Conservation (phyloP, 2,797 vertebrate species). For the Sylvilagus floridanus region DNA sequence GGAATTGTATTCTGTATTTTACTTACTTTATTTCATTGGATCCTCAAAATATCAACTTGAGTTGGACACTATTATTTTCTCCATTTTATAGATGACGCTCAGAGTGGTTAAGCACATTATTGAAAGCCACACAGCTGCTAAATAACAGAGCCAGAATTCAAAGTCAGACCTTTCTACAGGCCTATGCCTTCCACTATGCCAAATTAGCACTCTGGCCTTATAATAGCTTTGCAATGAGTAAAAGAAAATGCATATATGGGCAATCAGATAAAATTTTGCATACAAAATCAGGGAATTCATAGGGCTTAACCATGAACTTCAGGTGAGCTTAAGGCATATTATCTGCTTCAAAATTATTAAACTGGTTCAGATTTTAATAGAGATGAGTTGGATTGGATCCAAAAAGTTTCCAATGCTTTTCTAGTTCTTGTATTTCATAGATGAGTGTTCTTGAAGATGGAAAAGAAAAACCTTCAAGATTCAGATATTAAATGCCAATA, state of each 20-base stretch:
- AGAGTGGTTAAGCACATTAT: background rate
- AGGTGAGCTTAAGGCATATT: constrained; percentile 18
- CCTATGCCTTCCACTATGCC: background rate
- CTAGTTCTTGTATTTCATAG: background rate
- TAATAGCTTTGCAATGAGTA: constrained; percentile 1
- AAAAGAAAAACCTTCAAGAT: background rate
- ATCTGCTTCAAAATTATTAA: background rate
- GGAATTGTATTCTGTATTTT: background rate
- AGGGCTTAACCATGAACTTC: background rate
- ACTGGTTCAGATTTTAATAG: background rate
- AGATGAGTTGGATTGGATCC: background rate
- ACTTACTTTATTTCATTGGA: background rate
- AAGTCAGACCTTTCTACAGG: background rate
- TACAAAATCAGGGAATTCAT: constrained; percentile 8
- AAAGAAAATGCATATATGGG: background rate
- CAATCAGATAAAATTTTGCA: background rate
- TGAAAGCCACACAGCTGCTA: constrained; percentile 9
- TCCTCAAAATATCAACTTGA: constrained; percentile 26
- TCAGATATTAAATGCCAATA: background rate
- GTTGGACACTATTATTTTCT: constrained; percentile 5
- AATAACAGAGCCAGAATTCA: background rate
- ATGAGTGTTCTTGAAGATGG: background rate
- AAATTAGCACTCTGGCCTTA: background rate
- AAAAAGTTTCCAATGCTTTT: background rate
- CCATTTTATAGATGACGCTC: background rate